phyloP scores from a whole-genome alignment of 2,113 vertebrate genomes.

The Marmota flaviventris region DNA sequence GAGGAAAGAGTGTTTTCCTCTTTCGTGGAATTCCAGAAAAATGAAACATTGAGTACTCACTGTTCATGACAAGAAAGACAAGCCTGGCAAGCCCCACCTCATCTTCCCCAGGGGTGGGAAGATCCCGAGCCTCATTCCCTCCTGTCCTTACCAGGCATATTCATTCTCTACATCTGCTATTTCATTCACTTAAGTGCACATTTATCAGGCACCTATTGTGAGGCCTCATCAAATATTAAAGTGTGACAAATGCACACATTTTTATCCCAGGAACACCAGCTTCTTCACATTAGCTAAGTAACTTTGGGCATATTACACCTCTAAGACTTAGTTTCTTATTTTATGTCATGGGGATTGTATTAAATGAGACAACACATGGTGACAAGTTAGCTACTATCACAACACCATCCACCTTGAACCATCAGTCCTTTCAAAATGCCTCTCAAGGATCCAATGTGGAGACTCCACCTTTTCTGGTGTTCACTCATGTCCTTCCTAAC shows the following conservation, averaged over 20 bases:
- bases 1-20: not conserved
- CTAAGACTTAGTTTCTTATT: not conserved
- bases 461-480: not conserved
- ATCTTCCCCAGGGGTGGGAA: not conserved
- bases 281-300: not conserved
- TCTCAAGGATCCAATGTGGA: not conserved
- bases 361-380: not conserved
- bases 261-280: not conserved
- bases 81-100: not conserved
- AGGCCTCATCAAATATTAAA: not conserved
- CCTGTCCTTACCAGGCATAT: not conserved
- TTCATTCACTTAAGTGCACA: not conserved
- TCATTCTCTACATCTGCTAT: not conserved
- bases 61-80: constrained; percentile 20
- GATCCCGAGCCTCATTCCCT: not conserved
- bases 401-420: not conserved
- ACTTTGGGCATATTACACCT: not conserved
- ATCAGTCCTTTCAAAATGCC: not conserved
- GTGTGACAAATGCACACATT: not conserved
- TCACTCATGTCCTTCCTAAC: not conserved
- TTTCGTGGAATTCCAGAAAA: not conserved
- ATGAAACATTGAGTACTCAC: not conserved
- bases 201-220: not conserved
- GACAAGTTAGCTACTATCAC: not conserved
- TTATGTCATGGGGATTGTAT: not conserved